Evolutionary conservation across 2,888 invertebrate species (phyloP).

Genomic region (Ormia ochracea): DNA sequence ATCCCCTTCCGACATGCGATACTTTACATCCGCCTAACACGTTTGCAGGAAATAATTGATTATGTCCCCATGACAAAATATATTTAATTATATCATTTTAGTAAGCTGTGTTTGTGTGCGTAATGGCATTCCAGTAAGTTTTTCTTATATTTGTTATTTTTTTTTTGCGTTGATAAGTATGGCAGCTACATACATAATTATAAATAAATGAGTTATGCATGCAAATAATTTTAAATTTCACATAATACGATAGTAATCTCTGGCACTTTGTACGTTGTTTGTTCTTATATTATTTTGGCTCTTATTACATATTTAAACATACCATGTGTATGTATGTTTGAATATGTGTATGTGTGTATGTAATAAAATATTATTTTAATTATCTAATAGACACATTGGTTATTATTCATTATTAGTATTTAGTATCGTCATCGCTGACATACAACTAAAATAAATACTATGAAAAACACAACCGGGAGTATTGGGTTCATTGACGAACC

Average conservation of each 20-base stretch:
- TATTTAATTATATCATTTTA: background rate
- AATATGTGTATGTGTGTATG: background rate
- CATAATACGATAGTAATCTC: background rate
- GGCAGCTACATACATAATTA: background rate
- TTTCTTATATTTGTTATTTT: too few relatives aligned
- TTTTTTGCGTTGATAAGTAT: background rate
- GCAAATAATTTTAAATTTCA: background rate
- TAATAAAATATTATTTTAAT: constrained; percentile 55
- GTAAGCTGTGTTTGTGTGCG: background rate
- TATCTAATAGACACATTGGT: constrained; percentile 61
- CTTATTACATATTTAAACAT: background rate
- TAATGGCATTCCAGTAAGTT: background rate
- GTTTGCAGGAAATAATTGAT: background rate
- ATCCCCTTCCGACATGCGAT: background rate
- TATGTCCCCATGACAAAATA: background rate
- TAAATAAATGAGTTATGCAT: background rate
- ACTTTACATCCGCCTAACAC: background rate
- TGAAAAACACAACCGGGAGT: constrained; percentile 72
- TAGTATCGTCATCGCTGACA: constrained; percentile 70
- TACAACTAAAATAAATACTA: constrained; percentile 67
- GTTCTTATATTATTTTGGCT: background rate
- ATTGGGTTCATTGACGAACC: constrained; percentile 67
- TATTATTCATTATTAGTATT: constrained; percentile 49
- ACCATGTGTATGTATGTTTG: background rate
- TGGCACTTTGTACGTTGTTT: background rate